phyloP scores from a whole-genome alignment of 1,140 invertebrate genomes.

The Hormaphis cornu region DNA sequence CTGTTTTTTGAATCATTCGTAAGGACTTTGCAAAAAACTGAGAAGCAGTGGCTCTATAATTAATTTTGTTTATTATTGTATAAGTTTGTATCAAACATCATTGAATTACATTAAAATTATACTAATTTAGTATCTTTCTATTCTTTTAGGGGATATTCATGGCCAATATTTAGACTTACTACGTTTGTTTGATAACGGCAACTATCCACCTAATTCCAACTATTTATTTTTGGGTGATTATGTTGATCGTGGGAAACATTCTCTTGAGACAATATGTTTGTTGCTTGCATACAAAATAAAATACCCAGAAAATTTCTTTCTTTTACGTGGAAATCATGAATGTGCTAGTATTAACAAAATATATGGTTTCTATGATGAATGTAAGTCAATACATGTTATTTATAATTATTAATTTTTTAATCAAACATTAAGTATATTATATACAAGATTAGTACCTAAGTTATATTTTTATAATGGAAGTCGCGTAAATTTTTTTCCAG shows the following conservation, averaged over 20 bases:
- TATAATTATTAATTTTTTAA: too few relatives aligned
- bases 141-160: constrained; percentile 78
- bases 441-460: neutral
- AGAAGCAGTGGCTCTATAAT: too few relatives aligned
- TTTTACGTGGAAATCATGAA: constrained; percentile 54
- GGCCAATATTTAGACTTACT: constrained; percentile 89
- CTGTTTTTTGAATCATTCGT: too few relatives aligned
- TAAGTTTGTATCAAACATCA: too few relatives aligned
- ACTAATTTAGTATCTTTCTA: neutral
- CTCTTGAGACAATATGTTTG: constrained; percentile 75
- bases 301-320: constrained; percentile 62
- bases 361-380: constrained; percentile 86
- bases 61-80: too few relatives aligned
- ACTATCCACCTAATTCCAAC: constrained; percentile 92
- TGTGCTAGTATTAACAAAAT: constrained; percentile 82
- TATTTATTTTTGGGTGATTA: too few relatives aligned
- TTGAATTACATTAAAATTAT: too few relatives aligned
- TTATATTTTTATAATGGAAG: constrained; percentile 43
- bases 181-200: constrained; percentile 91
- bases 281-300: constrained; percentile 86
- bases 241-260: too few relatives aligned
- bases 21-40: too few relatives aligned
- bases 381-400: constrained; percentile 46
- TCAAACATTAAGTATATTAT: neutral
- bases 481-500: constrained; percentile 40